Conservation (phyloP, 2,113 vertebrate species). For the Recurvirostra avosetta region DNA sequence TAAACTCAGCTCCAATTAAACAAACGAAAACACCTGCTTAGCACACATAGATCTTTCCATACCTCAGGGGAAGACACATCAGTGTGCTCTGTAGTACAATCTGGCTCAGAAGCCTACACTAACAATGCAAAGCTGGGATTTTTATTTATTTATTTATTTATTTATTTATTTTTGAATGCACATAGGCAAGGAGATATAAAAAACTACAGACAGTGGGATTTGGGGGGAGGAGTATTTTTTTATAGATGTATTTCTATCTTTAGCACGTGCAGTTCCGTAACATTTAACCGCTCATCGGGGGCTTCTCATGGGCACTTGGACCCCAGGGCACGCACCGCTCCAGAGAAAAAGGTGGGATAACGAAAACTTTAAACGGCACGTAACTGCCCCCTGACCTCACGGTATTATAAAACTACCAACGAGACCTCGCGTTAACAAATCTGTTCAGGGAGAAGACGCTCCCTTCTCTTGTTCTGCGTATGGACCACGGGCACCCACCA, state of each 20-base stretch:
- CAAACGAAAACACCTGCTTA: constrained; percentile 81
- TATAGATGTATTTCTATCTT: neutral
- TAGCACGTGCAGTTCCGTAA: neutral
- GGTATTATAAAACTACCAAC: neutral
- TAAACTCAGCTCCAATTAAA: constrained; percentile 77
- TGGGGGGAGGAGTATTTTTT: neutral
- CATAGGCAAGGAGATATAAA: neutral
- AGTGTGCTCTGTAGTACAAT: constrained; percentile 38
- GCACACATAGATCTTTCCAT: constrained; percentile 70
- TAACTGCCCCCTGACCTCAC: neutral
- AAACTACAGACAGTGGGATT: neutral
- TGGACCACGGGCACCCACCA: neutral
- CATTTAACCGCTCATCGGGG: neutral
- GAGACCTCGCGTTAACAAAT: neutral
- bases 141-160: neutral
- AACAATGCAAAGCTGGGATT: constrained; percentile 36
- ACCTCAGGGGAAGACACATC: constrained; percentile 76
- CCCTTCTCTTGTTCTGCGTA: neutral
- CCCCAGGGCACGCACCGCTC: neutral
- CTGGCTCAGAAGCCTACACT: constrained; percentile 44
- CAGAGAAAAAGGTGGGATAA: neutral
- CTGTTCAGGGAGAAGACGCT: neutral
- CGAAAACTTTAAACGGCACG: neutral
- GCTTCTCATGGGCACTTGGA: neutral
- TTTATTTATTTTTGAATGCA: neutral